Conservation (phyloP, 2,797 vertebrate species). For the Malurus leucopterus region DNA sequence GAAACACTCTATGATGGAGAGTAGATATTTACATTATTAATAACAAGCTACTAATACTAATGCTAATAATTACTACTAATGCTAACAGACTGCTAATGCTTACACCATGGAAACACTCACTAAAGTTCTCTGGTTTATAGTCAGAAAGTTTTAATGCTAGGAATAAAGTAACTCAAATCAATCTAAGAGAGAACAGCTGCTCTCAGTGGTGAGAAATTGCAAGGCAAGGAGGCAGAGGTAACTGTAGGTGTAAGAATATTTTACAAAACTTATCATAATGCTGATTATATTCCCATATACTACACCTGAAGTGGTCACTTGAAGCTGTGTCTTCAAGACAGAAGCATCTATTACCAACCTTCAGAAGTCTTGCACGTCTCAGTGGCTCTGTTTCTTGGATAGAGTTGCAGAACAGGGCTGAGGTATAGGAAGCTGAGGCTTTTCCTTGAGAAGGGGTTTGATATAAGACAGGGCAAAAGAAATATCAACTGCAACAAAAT, state of each 20-base stretch:
- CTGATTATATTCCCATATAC: neutral
- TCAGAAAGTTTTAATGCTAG: neutral
- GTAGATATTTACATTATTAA: neutral
- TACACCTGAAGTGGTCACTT: neutral
- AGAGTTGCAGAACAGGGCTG: neutral
- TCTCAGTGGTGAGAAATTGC: neutral
- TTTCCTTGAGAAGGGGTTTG: neutral
- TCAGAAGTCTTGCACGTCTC: neutral
- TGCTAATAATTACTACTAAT: too few species aligned
- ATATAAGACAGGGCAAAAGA: neutral
- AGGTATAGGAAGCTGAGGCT: rapidly evolving
- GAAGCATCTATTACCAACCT: neutral
- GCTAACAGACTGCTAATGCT: neutral
- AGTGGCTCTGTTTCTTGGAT: neutral
- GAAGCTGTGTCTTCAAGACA: neutral
- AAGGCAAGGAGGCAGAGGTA: neutral
- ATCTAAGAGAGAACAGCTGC: neutral
- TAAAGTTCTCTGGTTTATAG: neutral
- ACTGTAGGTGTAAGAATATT: neutral
- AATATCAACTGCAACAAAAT: neutral
- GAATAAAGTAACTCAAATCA: neutral
- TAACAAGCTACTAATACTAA: neutral
- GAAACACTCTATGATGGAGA: neutral
- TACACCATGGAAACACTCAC: neutral
- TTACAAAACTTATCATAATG: neutral